These are phyloP conservation scores for Ciconia maguari DNA, from an alignment of 2,113 vertebrate species.

Conservation along the genomic window DNA sequence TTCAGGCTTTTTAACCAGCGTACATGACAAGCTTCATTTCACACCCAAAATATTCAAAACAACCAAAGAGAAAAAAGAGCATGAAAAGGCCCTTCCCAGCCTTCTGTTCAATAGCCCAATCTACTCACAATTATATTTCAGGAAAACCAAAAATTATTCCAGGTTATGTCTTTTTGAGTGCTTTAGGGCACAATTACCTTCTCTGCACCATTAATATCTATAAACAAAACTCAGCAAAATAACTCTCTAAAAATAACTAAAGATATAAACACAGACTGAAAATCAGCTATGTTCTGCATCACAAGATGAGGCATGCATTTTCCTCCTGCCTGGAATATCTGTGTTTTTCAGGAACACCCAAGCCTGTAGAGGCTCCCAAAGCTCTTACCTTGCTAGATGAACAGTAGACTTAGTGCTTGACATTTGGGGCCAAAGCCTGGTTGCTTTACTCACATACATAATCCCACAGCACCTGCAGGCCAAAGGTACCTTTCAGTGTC, in stretches of 20 bases:
- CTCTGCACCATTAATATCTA: not conserved
- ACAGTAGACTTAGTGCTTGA: not conserved
- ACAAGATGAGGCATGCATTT: not conserved
- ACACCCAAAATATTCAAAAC: slow-evolving; percentile 2
- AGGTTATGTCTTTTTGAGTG: not conserved
- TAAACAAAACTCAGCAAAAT: not conserved
- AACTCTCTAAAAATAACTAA: not conserved
- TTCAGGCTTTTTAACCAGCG: not conserved
- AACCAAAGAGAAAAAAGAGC: not conserved
- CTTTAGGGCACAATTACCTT: not conserved
- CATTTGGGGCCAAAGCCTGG: not conserved
- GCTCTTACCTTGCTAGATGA: not conserved
- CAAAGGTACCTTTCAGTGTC: not conserved
- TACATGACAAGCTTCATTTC: not conserved
- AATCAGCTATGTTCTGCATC: not conserved
- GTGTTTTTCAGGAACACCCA: not conserved
- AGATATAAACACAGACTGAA: not conserved
- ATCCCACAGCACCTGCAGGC: not conserved
- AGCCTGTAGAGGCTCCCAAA: not conserved
- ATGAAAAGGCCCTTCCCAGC: not conserved
- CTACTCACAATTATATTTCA: not conserved
- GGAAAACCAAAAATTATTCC: not conserved
- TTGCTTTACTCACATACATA: not conserved
- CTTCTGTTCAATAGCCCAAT: not conserved
- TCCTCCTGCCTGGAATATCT: not conserved